Evolutionary conservation across 2,797 vertebrate species (phyloP).

Genomic region (Acanthopagrus latus): DNA sequence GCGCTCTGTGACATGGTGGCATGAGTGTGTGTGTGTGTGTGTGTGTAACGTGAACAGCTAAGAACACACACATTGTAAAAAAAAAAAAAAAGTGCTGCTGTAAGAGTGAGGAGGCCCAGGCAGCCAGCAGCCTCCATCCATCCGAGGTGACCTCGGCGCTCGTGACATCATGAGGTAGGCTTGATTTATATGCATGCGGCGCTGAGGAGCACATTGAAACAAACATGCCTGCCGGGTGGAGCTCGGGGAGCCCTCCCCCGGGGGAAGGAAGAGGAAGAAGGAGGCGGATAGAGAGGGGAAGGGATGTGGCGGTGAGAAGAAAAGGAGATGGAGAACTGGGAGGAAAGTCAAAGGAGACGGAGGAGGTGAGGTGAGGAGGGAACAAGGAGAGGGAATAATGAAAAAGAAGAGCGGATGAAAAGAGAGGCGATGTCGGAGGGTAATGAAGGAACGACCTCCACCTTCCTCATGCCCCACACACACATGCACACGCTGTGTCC

Average conservation of each 20-base stretch:
- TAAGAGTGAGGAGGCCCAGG: constrained; percentile 51
- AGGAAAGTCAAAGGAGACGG: too few species aligned
- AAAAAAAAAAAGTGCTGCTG: constrained; percentile 43
- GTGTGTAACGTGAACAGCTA: constrained; percentile 5
- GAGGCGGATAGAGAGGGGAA: background rate
- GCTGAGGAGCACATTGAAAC: constrained; percentile 75
- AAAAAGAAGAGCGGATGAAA: constrained; percentile 27
- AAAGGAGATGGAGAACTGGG: background rate
- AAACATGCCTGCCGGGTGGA: constrained; percentile 59
- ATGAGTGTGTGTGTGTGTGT: background rate
- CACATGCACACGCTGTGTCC: constrained; percentile 15
- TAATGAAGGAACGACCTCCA: constrained; percentile 78
- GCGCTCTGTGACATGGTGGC: constrained; percentile 51
- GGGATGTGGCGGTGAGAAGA: background rate
- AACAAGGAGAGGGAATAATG: constrained; percentile 23
- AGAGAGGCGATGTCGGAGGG: constrained; percentile 55
- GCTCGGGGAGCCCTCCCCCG: constrained; percentile 29
- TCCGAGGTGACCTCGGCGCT: constrained; percentile 77
- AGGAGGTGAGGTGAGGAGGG: background rate
- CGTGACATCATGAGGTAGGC: constrained; percentile 72
- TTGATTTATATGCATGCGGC: constrained; percentile 77
- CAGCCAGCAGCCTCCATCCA: constrained; percentile 27
- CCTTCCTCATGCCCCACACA: constrained; percentile 36
- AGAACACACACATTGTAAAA: constrained; percentile 14
- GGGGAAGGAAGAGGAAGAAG: constrained; percentile 18